Base-by-base conservation (phyloP, 2,888 invertebrate species). In the Chrysolina americana region DNA sequence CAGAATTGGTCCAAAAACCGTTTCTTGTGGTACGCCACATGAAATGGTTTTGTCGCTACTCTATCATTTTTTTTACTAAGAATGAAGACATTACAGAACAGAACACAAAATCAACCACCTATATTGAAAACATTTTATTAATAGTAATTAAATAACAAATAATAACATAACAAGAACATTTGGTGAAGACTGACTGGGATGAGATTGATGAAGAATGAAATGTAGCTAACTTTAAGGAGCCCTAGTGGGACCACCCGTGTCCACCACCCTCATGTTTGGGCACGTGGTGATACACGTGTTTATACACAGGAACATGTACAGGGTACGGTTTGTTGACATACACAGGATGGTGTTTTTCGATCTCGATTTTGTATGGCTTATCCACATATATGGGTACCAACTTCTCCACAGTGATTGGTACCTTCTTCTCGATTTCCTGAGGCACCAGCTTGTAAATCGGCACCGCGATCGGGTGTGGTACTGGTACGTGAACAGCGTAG, bases 301-400 rank as follows among this genome's bases (percentile, higher is more conserved):
- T 94, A 89, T 93, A 94, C 19, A 94, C 92, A 56, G 93, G 93
- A 13, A 92, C 91, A 80, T 94, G 94, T 81, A 94, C 93, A 72
- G 93, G 93, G 88, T 94, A 94, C 8, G 94, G 93, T 84, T 93
- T 93, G 82, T 92, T 91, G 17, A 87, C 83, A 74, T 87, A 81
- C 62, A 94, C 91, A 85, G 92, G 93, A 65, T 94, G 92, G 85
- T 91, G 93, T 89, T 93, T 94, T 79, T 94, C 92, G 41, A 94
- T 93, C 86, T 93, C 92, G 6, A 94, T 93, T 81, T 93, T 93
- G 90, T 93, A 94, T 6, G 94, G 94, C 84, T 92, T 93, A 84
- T 93, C 93, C 2, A 94, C 91, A 80, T 93, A 92, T 82, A 93
- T 92, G 21, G 92, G 92, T 23, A 92, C 91, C 23, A 93, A 92